Conservation (phyloP, 2,797 vertebrate species). For the Hydrocynus forskahlii region DNA sequence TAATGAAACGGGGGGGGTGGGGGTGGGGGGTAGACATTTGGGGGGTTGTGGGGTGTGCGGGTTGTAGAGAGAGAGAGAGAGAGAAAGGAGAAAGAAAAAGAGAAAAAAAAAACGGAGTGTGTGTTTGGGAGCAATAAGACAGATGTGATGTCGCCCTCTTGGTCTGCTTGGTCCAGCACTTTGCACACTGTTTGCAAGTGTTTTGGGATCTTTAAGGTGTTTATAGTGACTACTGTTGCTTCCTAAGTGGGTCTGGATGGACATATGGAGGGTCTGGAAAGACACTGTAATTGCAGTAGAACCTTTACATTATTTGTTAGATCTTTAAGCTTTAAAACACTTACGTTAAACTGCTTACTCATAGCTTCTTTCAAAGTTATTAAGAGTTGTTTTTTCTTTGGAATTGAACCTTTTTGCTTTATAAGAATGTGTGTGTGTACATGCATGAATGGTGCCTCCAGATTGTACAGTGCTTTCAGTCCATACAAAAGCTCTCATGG, state of each 20-base stretch:
- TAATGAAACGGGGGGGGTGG: constrained; percentile 31
- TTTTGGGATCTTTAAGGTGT: not conserved
- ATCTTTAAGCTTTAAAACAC: not conserved
- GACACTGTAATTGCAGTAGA: not conserved
- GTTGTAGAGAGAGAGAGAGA: constrained; percentile 3
- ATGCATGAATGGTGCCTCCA: not conserved
- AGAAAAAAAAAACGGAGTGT: not conserved
- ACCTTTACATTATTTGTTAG: not conserved
- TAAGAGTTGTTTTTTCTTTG: not conserved
- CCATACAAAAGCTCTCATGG: too few relatives aligned
- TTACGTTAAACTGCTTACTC: not conserved
- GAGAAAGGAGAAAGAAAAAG: not conserved
- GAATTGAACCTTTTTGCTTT: not conserved
- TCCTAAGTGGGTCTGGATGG: not conserved
- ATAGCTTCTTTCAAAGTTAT: too few relatives aligned
- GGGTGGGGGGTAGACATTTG: constrained; percentile 2
- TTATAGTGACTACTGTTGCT: not conserved
- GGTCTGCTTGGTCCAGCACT: not conserved
- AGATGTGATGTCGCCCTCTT: not conserved
- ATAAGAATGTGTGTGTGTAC: not conserved
- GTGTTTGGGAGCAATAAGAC: not conserved
- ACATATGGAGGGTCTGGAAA: not conserved
- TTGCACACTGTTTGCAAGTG: not conserved
- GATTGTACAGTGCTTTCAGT: too few relatives aligned
- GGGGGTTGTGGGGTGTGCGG: too few relatives aligned